phyloP scores from a whole-genome alignment of 2,797 vertebrate species.

The Mycteria americana region DNA sequence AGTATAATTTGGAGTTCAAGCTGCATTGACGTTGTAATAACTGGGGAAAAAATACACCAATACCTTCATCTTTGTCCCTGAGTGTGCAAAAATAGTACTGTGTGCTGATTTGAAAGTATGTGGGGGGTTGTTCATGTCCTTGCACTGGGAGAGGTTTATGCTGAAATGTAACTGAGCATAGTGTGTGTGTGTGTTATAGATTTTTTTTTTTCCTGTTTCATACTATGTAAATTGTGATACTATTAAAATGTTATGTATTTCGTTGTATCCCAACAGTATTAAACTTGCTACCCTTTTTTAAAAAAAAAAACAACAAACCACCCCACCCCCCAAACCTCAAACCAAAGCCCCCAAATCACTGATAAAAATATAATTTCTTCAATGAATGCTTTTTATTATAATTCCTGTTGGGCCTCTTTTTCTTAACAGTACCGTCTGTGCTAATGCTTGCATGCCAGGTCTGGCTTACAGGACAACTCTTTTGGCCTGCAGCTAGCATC shows the following conservation, averaged over 20 bases:
- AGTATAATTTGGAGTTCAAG: not conserved
- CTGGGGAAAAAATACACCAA: not conserved
- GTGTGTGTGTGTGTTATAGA: too few relatives aligned
- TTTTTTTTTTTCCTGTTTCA: not conserved
- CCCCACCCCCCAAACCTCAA: fast-evolving
- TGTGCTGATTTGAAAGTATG: not conserved
- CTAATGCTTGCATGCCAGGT: not conserved
- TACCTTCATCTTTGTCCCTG: not conserved
- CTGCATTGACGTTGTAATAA: not conserved
- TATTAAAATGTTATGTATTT: not conserved
- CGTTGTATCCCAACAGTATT: not conserved
- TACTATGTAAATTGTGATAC: not conserved
- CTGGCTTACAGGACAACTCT: not conserved
- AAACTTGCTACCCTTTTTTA: not conserved
- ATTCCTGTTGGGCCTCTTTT: not conserved
- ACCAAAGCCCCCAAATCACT: not conserved
- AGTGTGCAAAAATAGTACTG: not conserved
- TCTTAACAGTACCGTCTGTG: not conserved
- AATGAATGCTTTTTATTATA: not conserved
- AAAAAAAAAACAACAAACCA: not conserved
- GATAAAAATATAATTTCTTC: not conserved
- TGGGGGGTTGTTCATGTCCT: not conserved
- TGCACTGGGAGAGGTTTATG: not conserved
- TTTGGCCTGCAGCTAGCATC: not conserved
- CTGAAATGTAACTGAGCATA: not conserved